Conservation (phyloP, 1,140 invertebrate species). For the Solen grandis region DNA sequence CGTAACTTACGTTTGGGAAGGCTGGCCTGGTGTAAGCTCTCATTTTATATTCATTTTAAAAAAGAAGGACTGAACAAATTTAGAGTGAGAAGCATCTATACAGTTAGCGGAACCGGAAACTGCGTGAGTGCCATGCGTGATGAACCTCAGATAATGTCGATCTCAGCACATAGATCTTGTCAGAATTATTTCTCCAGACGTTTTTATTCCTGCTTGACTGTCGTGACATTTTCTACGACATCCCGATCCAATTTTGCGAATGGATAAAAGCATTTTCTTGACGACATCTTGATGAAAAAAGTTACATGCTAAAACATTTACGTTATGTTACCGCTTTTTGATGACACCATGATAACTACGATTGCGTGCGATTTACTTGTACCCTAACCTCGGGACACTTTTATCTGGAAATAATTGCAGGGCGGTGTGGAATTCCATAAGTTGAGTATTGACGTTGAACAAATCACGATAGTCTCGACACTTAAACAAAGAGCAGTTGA, state of each 20-base stretch:
- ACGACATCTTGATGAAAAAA: not conserved
- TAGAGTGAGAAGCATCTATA: not conserved
- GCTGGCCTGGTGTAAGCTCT: not conserved
- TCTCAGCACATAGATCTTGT: not conserved
- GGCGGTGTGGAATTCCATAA: not conserved
- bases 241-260: not conserved
- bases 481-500: not conserved
- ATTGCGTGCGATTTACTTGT: not conserved
- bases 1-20: no score
- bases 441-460: not conserved
- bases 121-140: no score
- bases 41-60: not conserved
- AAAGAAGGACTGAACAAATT: not conserved
- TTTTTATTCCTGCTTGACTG: not conserved
- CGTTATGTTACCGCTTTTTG: not conserved
- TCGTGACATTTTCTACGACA: not conserved
- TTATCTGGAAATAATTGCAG: no score
- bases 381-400: no score
- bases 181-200: not conserved
- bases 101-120: no score
- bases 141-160: not conserved
- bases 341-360: not conserved
- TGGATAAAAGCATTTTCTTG: not conserved
- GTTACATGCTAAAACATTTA: not conserved
- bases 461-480: not conserved